These are phyloP conservation scores for Callinectes sapidus DNA, from an alignment of 2,888 invertebrate species.

Conservation along the genomic window DNA sequence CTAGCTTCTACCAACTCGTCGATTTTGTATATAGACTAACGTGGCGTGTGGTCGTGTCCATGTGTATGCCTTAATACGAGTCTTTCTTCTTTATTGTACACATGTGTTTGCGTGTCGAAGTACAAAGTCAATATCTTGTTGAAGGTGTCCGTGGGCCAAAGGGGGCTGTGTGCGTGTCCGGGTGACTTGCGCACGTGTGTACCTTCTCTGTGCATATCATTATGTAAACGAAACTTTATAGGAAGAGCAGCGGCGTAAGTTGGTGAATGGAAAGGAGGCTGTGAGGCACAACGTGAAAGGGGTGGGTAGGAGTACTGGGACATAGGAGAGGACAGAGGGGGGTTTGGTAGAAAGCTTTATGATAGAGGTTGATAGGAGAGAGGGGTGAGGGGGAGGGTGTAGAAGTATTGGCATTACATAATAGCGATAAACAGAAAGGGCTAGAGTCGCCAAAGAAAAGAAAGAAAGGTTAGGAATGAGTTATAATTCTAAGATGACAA, in stretches of 20 bases:
- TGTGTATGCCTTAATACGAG: background rate
- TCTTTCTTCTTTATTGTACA: conserved; percentile 30
- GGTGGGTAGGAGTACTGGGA: background rate
- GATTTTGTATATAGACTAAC: conserved; percentile 14
- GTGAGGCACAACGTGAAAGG: background rate
- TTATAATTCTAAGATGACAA: background rate
- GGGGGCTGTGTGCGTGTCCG: background rate
- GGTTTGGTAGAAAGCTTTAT: background rate
- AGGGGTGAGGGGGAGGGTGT: background rate
- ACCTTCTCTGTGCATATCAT: conserved; percentile 47
- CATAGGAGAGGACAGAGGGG: background rate
- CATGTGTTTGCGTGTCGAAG: conserved; percentile 35
- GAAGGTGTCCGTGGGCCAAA: background rate
- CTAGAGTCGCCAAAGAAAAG: too few species aligned
- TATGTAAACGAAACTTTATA: conserved; percentile 32
- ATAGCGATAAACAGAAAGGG: background rate
- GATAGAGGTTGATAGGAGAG: background rate
- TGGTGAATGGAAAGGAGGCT: too few species aligned
- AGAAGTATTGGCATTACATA: background rate
- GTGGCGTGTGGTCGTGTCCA: background rate
- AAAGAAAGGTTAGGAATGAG: too few species aligned
- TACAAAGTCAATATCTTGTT: conserved; percentile 30
- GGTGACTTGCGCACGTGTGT: conserved; percentile 36
- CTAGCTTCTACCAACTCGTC: background rate
- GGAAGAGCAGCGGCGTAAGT: background rate